Conservation (phyloP, 2,888 invertebrate genomes). For the Falcaria lacertinaria region DNA sequence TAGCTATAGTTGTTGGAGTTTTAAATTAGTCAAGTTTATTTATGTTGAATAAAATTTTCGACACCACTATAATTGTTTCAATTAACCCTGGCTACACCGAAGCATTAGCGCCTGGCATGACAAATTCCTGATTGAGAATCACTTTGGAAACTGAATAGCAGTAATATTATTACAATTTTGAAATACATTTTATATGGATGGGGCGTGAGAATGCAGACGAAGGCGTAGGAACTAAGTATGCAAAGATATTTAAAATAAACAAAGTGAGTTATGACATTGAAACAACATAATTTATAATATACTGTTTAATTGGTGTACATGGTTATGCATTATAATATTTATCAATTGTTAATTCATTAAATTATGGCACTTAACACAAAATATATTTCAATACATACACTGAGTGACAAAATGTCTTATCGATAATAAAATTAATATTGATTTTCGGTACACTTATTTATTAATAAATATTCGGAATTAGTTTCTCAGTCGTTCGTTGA, state of each 20-base stretch:
- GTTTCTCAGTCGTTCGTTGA: slow-evolving; percentile 79
- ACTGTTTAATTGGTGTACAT: slow-evolving; percentile 78
- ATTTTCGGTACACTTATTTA: slow-evolving; percentile 7
- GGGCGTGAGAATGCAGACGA: too few species aligned
- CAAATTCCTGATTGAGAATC: too few species aligned
- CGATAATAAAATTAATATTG: slow-evolving; percentile 28
- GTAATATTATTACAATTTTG: too few species aligned
- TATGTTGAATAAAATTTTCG: slow-evolving; percentile 6
- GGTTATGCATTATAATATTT: slow-evolving; percentile 77
- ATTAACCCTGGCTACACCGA: background rate
- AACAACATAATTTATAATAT: slow-evolving; percentile 56
- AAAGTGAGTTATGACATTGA: slow-evolving; percentile 22
- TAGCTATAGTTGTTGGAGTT: slow-evolving; percentile 1
- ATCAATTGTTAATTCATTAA: slow-evolving; percentile 77
- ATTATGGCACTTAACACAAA: slow-evolving; percentile 78
- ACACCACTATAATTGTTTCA: slow-evolving; percentile 1
- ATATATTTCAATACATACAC: slow-evolving; percentile 64
- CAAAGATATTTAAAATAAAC: too few species aligned
- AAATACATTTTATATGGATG: too few species aligned
- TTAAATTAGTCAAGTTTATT: slow-evolving; percentile 4
- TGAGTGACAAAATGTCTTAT: slow-evolving; percentile 61
- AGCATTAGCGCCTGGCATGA: too few species aligned
- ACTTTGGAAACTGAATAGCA: too few species aligned
- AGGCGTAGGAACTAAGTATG: too few species aligned
- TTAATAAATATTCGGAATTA: slow-evolving; percentile 60